A percentile compares a stretch with the other conserved stretches of the same genome.
phyloP scores from a whole-genome alignment of 2,888 invertebrate species.

The Hesperia comma region DNA sequence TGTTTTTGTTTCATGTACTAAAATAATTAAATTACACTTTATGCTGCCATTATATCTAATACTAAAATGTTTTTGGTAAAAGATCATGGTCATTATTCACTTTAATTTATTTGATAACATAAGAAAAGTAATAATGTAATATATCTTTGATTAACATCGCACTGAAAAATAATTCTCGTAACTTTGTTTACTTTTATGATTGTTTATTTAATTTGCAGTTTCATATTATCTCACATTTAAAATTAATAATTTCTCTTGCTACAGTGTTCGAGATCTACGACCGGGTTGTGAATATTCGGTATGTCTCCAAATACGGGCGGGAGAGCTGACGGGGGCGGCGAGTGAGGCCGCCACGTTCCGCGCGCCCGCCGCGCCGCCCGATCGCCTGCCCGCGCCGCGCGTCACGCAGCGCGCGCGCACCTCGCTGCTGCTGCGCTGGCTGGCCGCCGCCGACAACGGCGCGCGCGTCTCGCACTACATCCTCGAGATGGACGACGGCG shows the following conservation, averaged over 20 bases:
- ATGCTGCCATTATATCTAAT: too few species aligned
- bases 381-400: constrained; percentile 88
- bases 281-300: constrained; percentile 95
- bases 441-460: constrained; percentile 90
- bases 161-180: too few species aligned
- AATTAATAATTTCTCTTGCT: constrained; percentile 15
- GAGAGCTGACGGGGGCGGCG: constrained; percentile 89
- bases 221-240: background rate
- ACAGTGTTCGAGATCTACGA: constrained; percentile 90
- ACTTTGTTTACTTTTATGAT: too few species aligned
- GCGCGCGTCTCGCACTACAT: constrained; percentile 90
- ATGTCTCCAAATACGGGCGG: constrained; percentile 90
- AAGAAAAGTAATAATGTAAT: too few species aligned
- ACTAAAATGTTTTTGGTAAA: too few species aligned
- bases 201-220: too few species aligned
- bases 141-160: too few species aligned
- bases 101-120: too few species aligned
- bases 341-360: constrained; percentile 91
- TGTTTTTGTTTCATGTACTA: too few species aligned
- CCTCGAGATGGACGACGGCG: constrained; percentile 90
- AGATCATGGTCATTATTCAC: too few species aligned
- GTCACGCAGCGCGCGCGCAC: constrained; percentile 88
- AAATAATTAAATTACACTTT: too few species aligned
- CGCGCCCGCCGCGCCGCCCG: constrained; percentile 92
- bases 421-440: constrained; percentile 88